phyloP scores from a whole-genome alignment of 1,140 invertebrate species.

The Drosophila lacteicornis region DNA sequence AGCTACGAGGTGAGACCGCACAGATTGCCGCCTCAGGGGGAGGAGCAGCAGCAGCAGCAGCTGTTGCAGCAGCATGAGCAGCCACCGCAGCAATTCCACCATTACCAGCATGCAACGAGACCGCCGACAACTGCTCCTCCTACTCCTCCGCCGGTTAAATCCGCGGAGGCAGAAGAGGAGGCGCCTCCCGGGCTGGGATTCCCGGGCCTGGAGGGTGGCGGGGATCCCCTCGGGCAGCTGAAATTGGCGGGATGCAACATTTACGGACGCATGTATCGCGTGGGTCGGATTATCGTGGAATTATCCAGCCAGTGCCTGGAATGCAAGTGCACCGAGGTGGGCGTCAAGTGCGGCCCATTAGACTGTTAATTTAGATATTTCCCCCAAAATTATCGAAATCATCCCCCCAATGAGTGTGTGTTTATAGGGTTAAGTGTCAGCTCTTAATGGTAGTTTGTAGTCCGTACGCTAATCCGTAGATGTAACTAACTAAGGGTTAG shows the following conservation, averaged over 20 bases:
- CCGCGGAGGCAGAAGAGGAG: conserved; percentile 10
- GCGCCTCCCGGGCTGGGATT: conserved; percentile 2
- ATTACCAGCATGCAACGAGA: conserved; percentile 69
- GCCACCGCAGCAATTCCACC: conserved; percentile 69
- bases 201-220: neutral
- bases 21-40: conserved; percentile 56
- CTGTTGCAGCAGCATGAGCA: conserved; percentile 40
- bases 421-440: conserved; percentile 36
- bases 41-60: conserved; percentile 41
- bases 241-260: conserved; percentile 96
- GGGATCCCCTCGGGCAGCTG: conserved; percentile 86
- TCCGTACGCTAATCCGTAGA: conserved; percentile 21
- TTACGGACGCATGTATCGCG: conserved; percentile 94
- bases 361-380: conserved; percentile 86
- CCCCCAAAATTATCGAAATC: conserved; percentile 7
- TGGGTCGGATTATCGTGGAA: conserved; percentile 93
- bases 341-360: conserved; percentile 92
- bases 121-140: conserved; percentile 11
- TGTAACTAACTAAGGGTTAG: conserved; percentile 33
- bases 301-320: conserved; percentile 92
- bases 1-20: conserved; percentile 79
- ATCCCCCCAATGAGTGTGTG: conserved; percentile 6
- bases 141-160: conserved; percentile 36
- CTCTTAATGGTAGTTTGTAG: conserved; percentile 17
- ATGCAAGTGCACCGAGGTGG: conserved; percentile 94